Percentiles rank a stretch among this genome's conserved stretches.
Conservation (phyloP, 2,797 vertebrate species). For the Picus viridis region DNA sequence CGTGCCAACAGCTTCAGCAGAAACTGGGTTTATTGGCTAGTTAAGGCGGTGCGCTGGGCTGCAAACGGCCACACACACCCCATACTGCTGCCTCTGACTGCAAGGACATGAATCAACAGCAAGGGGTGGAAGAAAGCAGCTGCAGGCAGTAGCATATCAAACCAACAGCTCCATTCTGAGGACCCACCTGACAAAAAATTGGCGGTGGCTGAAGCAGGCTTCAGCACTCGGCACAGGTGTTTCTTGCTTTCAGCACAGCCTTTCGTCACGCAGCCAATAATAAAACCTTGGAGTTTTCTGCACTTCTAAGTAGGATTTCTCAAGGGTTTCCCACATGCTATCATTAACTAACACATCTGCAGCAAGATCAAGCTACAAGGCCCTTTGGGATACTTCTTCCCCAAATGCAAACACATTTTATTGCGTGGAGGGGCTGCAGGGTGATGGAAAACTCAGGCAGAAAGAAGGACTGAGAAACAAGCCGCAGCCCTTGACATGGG, state of each 20-base stretch:
- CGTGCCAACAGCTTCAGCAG: neutral
- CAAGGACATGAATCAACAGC: neutral
- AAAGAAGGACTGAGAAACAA: neutral
- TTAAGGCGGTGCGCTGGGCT: neutral
- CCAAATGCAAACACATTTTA: neutral
- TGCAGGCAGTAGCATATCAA: neutral
- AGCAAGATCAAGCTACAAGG: neutral
- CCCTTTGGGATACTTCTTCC: neutral
- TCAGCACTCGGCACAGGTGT: neutral
- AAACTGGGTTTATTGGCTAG: neutral
- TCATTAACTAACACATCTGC: neutral
- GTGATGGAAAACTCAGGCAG: neutral
- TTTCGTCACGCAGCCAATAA: neutral
- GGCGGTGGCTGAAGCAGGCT: neutral
- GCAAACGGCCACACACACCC: neutral
- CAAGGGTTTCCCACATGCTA: neutral
- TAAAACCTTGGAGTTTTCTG: neutral
- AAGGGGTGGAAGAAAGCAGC: neutral
- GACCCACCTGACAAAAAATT: neutral
- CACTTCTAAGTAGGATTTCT: neutral
- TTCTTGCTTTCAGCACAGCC: neutral
- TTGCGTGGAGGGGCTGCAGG: neutral
- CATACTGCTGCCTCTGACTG: neutral
- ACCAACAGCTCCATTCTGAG: neutral
- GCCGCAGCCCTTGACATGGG: neutral